Base-by-base conservation (phyloP, 2,888 invertebrate genomes). In the Diarsia rubi region DNA sequence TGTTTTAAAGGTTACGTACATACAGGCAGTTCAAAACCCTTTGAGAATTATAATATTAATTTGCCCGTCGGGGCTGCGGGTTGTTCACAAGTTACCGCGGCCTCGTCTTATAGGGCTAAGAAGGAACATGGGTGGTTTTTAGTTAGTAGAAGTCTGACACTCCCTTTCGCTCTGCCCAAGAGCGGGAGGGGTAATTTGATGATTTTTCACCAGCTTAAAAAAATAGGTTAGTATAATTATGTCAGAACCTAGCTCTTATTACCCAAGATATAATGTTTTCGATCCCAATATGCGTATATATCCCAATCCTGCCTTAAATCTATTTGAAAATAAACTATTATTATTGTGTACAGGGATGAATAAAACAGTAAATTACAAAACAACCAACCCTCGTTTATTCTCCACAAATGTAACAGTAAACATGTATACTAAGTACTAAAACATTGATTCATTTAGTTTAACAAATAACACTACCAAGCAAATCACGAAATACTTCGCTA, bases 371-470 rank as follows among this genome's bases (percentile, higher is more conserved):
- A 63, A 57, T 57, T 86, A 84, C 83, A 88, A 88, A 91, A 89
- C 88, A 89, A 88, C 82, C 88, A 90, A 89, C 81, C 87, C 71
- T 90, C 86, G 81, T 92, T 91, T 92, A 91, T 88, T 90, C 86
- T 84, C 79, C 87, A 89, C 83, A 88, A 85, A 76, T 83, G 62
- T 82, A 84, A 86, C 86, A 86, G 73, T 88, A 82, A 84, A 84
- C 85, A 84, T 84, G 69, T 83, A 88, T 73, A 78, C 78, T 86
- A 87, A 75, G 24, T 81, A 83, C 81, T 87, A 86, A 79, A 80
- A 84, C 83, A 84, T 75, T 78, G 76, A 82, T 79, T 81, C 2
- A 69, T 69, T 80, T 64, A 72, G 31, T 57, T 69, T 65, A 80
- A 69, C 45, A 70, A 45, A 63, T 73, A 82, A 85, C 16, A 64